phyloP scores from a whole-genome alignment of 1,140 invertebrate species.

The Bombus huntii region DNA sequence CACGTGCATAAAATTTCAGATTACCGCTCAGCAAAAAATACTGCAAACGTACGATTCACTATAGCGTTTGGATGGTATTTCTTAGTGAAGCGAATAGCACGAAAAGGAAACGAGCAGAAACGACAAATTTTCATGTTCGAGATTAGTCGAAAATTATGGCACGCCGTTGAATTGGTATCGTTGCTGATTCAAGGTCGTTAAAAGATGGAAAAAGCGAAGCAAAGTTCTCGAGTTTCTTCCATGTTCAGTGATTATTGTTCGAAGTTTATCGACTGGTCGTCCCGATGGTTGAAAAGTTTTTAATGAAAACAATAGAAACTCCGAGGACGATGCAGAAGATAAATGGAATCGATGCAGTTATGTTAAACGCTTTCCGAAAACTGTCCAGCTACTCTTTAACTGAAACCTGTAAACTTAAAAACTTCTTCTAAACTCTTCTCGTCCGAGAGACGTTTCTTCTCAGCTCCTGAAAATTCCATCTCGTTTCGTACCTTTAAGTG shows the following conservation, averaged over 20 bases:
- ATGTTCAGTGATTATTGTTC: too few species aligned
- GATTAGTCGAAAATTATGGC: neutral
- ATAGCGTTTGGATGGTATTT: neutral
- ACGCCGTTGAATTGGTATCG: neutral
- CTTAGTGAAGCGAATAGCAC: rapidly evolving
- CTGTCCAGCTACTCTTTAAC: neutral
- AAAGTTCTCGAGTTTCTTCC: neutral
- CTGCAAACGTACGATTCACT: neutral
- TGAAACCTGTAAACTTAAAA: neutral
- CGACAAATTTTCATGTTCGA: too few species aligned
- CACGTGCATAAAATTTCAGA: neutral
- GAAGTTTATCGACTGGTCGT: neutral
- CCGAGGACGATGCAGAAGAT: too few species aligned
- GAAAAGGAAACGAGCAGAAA: neutral
- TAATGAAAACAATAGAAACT: neutral
- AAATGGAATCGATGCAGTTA: neutral
- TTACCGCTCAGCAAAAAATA: neutral
- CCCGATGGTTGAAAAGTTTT: neutral
- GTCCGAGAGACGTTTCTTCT: neutral
- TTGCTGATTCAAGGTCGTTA: neutral
- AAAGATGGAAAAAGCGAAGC: neutral
- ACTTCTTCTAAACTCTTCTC: neutral
- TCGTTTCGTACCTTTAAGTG: neutral
- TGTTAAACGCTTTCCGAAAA: neutral
- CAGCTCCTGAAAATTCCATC: neutral